These are phyloP conservation scores for Oscheius sp. DNA, from an alignment of 2,888 invertebrate species.

Conservation along the genomic window DNA sequence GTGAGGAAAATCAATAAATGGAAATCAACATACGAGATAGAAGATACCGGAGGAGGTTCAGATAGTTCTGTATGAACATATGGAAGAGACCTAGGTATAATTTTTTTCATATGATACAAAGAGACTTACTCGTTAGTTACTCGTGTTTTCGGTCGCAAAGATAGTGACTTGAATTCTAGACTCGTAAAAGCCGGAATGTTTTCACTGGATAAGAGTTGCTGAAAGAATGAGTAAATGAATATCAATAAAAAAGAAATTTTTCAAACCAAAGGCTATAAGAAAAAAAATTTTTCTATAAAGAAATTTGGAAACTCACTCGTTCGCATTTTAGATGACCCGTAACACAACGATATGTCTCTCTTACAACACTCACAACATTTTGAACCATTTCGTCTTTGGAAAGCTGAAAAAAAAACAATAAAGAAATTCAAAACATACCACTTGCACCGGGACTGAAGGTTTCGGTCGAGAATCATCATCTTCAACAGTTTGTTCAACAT, in stretches of 20 bases:
- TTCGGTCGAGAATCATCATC: constrained; percentile 13
- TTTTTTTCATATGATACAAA: too few species aligned
- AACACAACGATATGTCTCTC: background rate
- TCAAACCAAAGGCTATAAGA: background rate
- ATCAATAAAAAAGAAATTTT: background rate
- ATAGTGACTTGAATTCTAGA: too few species aligned
- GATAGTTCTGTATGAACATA: too few species aligned
- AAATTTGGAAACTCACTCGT: background rate
- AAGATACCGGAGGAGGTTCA: too few species aligned
- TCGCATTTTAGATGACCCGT: background rate
- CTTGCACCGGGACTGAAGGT: background rate
- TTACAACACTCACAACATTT: background rate
- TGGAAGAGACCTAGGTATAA: too few species aligned
- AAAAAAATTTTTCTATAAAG: background rate
- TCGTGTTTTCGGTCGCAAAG: too few species aligned
- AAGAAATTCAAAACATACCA: background rate
- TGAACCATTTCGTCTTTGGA: constrained; percentile 7
- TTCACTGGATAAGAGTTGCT: background rate
- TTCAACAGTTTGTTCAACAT: constrained; percentile 6
- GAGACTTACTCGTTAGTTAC: too few species aligned
- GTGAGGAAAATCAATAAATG: too few species aligned
- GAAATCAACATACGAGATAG: too few species aligned
- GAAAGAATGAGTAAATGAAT: background rate
- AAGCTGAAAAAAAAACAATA: background rate
- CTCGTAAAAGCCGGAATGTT: background rate